These are phyloP conservation scores for Casuarius casuarius DNA, from an alignment of 2,113 vertebrate genomes.

Conservation along the genomic window DNA sequence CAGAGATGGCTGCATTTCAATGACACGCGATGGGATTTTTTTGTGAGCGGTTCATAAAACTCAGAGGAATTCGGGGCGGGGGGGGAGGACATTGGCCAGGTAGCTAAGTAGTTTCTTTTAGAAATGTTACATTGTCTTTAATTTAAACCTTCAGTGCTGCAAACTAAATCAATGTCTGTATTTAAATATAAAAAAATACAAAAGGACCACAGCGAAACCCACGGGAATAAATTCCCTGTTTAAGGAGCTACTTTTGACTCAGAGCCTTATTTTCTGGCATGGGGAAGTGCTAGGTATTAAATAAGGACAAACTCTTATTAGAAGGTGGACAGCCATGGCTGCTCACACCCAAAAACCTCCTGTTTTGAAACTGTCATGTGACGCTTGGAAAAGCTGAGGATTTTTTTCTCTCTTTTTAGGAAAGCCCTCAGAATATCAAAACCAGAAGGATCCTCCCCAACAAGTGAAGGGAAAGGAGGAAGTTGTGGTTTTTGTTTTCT, in stretches of 20 bases:
- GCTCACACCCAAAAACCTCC: not conserved
- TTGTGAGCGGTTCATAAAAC: not conserved
- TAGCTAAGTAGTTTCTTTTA: not conserved
- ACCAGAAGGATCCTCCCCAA: not conserved
- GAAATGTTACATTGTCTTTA: constrained; percentile 27
- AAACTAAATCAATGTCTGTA: constrained; percentile 40
- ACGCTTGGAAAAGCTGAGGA: not conserved
- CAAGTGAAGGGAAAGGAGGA: not conserved
- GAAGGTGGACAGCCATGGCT: not conserved
- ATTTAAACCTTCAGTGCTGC: not conserved
- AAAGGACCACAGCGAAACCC: not conserved
- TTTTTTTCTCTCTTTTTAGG: not conserved
- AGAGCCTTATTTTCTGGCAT: not conserved
- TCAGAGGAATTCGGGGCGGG: not conserved
- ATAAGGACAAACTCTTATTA: not conserved
- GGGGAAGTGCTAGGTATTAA: not conserved
- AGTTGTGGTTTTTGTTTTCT: not conserved
- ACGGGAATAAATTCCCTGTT: not conserved
- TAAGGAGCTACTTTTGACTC: not conserved
- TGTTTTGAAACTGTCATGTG: not conserved
- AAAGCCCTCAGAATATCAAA: not conserved
- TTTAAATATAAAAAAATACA: not conserved
- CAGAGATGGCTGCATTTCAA: not conserved
- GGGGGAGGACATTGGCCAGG: not conserved
- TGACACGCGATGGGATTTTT: not conserved